phyloP scores from a whole-genome alignment of 1,140 invertebrate genomes.

The Carcinoscorpius rotundicauda region DNA sequence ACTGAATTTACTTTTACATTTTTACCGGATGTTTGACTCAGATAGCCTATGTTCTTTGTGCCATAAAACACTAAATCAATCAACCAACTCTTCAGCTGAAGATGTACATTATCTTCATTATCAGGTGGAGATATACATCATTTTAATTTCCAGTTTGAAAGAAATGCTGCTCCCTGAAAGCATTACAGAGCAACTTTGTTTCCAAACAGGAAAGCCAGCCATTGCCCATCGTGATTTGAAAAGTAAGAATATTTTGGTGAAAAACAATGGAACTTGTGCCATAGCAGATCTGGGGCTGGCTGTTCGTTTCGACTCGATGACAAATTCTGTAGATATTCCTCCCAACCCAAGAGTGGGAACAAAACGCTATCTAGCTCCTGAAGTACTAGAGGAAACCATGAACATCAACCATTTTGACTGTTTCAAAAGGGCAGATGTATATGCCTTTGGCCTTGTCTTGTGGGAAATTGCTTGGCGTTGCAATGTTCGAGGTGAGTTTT shows the following conservation, averaged over 20 bases:
- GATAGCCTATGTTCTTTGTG: too few species aligned
- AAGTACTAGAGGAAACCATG: conserved; percentile 83
- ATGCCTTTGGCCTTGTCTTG: conserved; percentile 75
- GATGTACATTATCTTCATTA: too few species aligned
- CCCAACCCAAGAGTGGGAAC: conserved; percentile 82
- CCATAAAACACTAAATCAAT: too few species aligned
- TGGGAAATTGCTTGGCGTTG: conserved; percentile 76
- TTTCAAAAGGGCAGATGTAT: conserved; percentile 89
- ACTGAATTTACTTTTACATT: too few species aligned
- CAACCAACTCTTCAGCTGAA: too few species aligned
- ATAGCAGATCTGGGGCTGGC: conserved; percentile 90
- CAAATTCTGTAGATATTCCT: conserved; percentile 83
- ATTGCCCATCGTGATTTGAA: conserved; percentile 94
- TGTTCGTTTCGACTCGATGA: conserved; percentile 70
- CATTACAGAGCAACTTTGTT: too few species aligned
- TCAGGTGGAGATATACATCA: too few species aligned
- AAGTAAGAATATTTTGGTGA: conserved; percentile 91
- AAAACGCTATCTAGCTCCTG: conserved; percentile 87
- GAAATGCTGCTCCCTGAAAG: too few species aligned
- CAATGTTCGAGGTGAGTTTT: conserved; percentile 50
- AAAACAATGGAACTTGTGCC: conserved; percentile 81
- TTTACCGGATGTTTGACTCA: too few species aligned
- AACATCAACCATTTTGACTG: conserved; percentile 81
- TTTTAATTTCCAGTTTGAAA: too few species aligned
- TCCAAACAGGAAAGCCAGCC: conserved; percentile 72